Evolutionary conservation across 1,140 invertebrate genomes (phyloP).

Genomic region (Tribolium madens): DNA sequence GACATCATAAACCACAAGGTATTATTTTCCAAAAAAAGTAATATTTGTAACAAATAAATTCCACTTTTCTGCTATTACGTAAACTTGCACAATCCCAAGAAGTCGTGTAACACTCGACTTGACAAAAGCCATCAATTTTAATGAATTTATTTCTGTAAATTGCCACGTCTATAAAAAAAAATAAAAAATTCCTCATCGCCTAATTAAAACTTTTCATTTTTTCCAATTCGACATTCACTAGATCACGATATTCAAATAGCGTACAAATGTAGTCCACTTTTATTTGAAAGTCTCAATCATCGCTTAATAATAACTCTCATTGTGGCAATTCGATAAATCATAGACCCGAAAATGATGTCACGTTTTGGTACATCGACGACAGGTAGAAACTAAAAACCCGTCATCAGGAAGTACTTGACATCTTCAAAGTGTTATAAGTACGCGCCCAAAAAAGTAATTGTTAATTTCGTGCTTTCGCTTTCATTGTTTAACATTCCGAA

Average conservation of each 20-base stretch:
- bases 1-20: too few relatives aligned
- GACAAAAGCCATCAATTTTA: slow-evolving; percentile 16
- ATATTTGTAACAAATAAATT: neutral
- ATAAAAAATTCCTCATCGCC: slow-evolving; percentile 2
- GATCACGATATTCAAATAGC: neutral
- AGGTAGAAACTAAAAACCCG: neutral
- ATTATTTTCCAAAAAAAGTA: neutral
- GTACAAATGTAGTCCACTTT: neutral
- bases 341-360: neutral
- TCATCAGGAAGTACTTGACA: slow-evolving; percentile 5
- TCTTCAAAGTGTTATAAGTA: neutral
- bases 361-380: neutral
- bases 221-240: neutral
- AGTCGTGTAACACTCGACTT: neutral
- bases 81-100: slow-evolving; percentile 20
- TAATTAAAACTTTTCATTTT: slow-evolving; percentile 13
- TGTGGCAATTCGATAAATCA: neutral
- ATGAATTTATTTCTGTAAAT: neutral
- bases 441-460: slow-evolving; percentile 23
- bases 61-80: neutral
- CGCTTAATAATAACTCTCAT: neutral
- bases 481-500: slow-evolving; percentile 9
- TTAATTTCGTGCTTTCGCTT: slow-evolving; percentile 22
- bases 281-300: slow-evolving; percentile 18
- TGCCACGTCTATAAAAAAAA: neutral